phyloP scores from a whole-genome alignment of 2,888 invertebrate species.

The Eupithecia vulgata region DNA sequence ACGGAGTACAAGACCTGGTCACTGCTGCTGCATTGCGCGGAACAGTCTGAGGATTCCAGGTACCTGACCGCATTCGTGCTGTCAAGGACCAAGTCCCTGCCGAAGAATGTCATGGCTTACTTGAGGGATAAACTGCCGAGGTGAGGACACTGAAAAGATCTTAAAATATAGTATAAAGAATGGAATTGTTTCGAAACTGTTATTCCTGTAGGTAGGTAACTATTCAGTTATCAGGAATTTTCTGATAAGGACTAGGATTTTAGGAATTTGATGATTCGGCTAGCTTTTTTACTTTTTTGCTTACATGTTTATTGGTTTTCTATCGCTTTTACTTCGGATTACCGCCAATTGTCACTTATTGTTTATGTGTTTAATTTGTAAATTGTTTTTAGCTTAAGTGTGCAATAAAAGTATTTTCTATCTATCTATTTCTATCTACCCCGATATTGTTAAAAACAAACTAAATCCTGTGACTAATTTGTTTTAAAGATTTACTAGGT shows the following conservation, averaged over 20 bases:
- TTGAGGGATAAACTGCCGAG: slow-evolving; percentile 89
- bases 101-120: slow-evolving; percentile 88
- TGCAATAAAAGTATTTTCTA: too few relatives aligned
- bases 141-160: slow-evolving; percentile 48
- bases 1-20: slow-evolving; percentile 94
- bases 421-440: too few relatives aligned
- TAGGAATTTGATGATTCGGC: not conserved
- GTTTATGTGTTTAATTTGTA: too few relatives aligned
- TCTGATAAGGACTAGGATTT: not conserved
- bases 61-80: slow-evolving; percentile 93
- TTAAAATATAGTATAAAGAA: not conserved
- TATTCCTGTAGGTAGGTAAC: too few relatives aligned
- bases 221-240: too few relatives aligned
- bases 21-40: slow-evolving; percentile 93
- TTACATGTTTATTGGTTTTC: not conserved
- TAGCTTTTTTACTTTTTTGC: not conserved
- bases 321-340: too few relatives aligned
- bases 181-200: accelerated
- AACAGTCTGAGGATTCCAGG: slow-evolving; percentile 89
- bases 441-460: too few relatives aligned
- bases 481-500: too few relatives aligned
- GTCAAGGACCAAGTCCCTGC: slow-evolving; percentile 84
- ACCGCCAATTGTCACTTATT: too few relatives aligned
- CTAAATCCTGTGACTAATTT: too few relatives aligned
- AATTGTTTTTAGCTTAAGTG: too few relatives aligned